These are phyloP conservation scores for Pterobdella sp. DNA, from an alignment of 2,888 invertebrate species.

Conservation along the genomic window DNA sequence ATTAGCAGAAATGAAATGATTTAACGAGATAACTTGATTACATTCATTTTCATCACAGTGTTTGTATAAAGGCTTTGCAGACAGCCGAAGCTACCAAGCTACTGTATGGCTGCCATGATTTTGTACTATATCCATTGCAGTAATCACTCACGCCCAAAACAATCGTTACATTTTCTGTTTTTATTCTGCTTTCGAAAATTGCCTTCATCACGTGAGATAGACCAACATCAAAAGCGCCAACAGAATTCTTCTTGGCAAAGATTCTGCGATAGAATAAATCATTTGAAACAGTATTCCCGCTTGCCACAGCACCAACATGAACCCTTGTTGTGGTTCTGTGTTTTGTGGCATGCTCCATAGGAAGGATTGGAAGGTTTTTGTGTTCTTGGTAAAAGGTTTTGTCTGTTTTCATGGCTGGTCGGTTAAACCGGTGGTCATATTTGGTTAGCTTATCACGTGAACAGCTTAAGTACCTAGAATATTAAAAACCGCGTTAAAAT, in stretches of 20 bases:
- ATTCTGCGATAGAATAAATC: constrained; percentile 74
- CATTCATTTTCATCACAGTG: too few relatives aligned
- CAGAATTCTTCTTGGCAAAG: constrained; percentile 72
- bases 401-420: constrained; percentile 43
- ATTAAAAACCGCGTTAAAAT: neutral
- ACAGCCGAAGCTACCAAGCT: constrained; percentile 86
- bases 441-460: constrained; percentile 58
- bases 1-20: too few relatives aligned
- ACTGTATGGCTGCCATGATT: constrained; percentile 93
- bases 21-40: too few relatives aligned
- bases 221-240: constrained; percentile 85
- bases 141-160: constrained; percentile 82
- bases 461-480: constrained; percentile 61
- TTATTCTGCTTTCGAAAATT: constrained; percentile 68
- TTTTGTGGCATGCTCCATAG: constrained; percentile 34
- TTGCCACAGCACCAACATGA: constrained; percentile 69
- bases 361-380: constrained; percentile 32
- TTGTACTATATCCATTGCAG: constrained; percentile 78
- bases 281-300: constrained; percentile 71
- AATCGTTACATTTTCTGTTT: constrained; percentile 54
- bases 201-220: constrained; percentile 89
- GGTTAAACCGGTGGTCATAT: constrained; percentile 41
- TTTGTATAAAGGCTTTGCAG: constrained; percentile 60
- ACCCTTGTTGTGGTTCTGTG: constrained; percentile 46
- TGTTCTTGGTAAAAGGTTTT: constrained; percentile 41